Conservation (phyloP, 2,888 invertebrate species). For the Empis livida region DNA sequence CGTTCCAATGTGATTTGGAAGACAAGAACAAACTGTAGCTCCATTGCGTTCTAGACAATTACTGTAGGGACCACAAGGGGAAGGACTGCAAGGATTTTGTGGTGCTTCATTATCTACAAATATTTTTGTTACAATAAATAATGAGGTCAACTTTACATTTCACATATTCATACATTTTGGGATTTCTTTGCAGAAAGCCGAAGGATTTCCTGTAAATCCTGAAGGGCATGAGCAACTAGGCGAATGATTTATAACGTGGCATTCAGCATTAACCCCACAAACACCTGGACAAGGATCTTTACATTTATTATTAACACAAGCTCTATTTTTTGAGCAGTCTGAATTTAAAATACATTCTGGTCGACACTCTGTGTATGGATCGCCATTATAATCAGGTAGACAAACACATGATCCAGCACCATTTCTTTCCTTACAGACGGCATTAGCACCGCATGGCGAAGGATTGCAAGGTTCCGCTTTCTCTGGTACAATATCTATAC, state of each 20-base stretch:
- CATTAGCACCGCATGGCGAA: constrained; percentile 76
- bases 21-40: constrained; percentile 69
- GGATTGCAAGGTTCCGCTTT: constrained; percentile 68
- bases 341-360: constrained; percentile 77
- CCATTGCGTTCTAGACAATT: constrained; percentile 56
- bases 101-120: constrained; percentile 21
- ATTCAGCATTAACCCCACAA: constrained; percentile 69
- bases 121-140: background rate
- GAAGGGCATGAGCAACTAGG: constrained; percentile 68
- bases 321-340: constrained; percentile 61
- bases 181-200: constrained; percentile 41
- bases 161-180: constrained; percentile 39
- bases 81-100: constrained; percentile 53
- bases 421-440: constrained; percentile 68
- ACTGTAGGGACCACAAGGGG: constrained; percentile 68
- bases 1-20: constrained; percentile 57
- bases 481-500: constrained; percentile 38
- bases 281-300: constrained; percentile 69
- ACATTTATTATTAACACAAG: constrained; percentile 77
- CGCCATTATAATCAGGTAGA: constrained; percentile 68
- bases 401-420: constrained; percentile 76
- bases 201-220: constrained; percentile 68
- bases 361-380: constrained; percentile 74
- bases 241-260: constrained; percentile 67
- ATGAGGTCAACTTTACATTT: background rate